Base-by-base conservation (phyloP, 2,113 vertebrate genomes). In the Heterocephalus glaber region DNA sequence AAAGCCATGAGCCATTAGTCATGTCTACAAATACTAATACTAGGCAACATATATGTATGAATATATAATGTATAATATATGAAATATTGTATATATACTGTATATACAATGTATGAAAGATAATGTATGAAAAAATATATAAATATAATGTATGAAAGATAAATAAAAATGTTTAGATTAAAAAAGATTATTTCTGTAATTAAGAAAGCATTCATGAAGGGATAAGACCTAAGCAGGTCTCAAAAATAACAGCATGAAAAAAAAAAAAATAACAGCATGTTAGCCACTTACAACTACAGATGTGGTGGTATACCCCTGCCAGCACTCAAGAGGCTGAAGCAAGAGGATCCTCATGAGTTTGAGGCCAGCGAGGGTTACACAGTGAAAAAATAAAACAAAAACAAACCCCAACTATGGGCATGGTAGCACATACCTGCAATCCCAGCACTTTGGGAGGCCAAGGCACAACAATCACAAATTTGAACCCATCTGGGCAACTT, bases 191-290 rank as follows among this genome's bases (percentile, higher is more conserved):
- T 28, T 84, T 88, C 60, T 77, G 26, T 7, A 92, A 92, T 89
- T 63, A 66, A 92, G 47, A 4, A 89, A 49, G 20, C 33, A 9
- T 63, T 85, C 38, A 26, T n/a, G 26, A 66, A 13, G 20, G 19
- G 41, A 2, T 20, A 7, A 58, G 35, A 83, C 19, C 24, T 63
- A 9, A 72, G 11, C 13, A 44, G 33, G 13, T 63, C 58, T 87
- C 76, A 93, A 89, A 92, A 89, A 92, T 85, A 52, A 79, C 19
- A 86, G 58, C n/a, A n/a, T n/a, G n/a, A n/a, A 52, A 52, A 52
- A 52, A 60, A 60, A 22, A 60, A 60, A 16, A 20, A 22, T 22
- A n/a, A n/a, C n/a, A n/a, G n/a, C n/a, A n/a, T n/a, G n/a, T n/a
- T n/a, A n/a, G n/a, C n/a, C n/a, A n/a, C n/a, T n/a, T n/a, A n/a